Base-by-base conservation (phyloP, 2,888 invertebrate species). In the Abrostola tripartita region DNA sequence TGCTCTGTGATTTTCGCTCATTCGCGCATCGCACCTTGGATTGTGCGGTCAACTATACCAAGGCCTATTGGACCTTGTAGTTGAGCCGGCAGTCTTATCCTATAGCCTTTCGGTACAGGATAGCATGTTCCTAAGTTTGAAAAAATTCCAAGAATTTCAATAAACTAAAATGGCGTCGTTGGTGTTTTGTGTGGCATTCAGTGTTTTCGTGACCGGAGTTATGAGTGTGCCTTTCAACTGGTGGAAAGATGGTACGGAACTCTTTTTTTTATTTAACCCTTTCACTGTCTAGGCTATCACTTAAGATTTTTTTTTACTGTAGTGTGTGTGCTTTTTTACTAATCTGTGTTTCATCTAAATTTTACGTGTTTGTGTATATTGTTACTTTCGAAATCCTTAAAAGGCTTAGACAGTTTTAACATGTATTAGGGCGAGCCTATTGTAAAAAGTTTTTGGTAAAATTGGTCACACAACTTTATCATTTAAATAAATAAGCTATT, bases 1-100 rank as follows among this genome's bases (percentile, higher is more conserved):
- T 24, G 24, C 24, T 24, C 56, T 52, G 52, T 49, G 11, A 6
- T 37, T 50, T 36, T 5, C 4, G 40, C 37, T 61, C 74, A 79
- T 71, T 81, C 74, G 65, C 58, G 41, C 50, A 36, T 54, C 49
- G 78, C 68, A 65, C 67, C 52, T 65, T 50, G 50, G 80, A 41
- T 77, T 77, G 80, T 56, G 51, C 78, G 82, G 82, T 64, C 79
- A 81, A 81, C 79, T 79, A 63, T 63, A 74, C n/a, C 74, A 67
- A 76, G 80, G 80, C 35, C 2, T 0, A 0, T 6, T 9, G 12
- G 40, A 38, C 76, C 75, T 81, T 71, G 78, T 59, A 68, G 79
- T 79, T 79, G 79, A 47, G 51, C 80, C 78, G 63, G 44, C 61
- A 60, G 67, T 74, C 68, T 54, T 0, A 58, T 81, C 79, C 79